Conservation (phyloP, 2,888 invertebrate species). For the Diaprepes abbreviatus region DNA sequence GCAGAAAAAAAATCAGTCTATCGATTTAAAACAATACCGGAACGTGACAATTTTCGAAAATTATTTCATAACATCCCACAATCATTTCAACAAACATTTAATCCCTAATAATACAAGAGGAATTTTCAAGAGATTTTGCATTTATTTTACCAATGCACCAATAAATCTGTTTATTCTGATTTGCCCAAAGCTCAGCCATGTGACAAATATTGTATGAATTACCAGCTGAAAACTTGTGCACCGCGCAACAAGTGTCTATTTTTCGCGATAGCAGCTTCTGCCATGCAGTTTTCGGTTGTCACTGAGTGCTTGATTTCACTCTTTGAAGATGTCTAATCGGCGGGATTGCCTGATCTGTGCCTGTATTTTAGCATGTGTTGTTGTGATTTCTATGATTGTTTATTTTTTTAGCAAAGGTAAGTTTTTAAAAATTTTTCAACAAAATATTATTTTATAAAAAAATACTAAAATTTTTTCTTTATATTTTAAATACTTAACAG, state of each 20-base stretch:
- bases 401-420: conserved; percentile 44
- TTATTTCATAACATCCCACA: not conserved
- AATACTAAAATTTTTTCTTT: too few relatives aligned
- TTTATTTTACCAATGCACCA: not conserved
- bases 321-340: conserved; percentile 41
- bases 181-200: not conserved
- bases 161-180: not conserved
- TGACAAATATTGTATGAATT: not conserved
- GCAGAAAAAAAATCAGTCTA: too few relatives aligned
- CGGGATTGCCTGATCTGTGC: conserved; percentile 33
- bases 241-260: conserved; percentile 33
- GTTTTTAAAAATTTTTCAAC: not conserved
- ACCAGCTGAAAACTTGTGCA: not conserved
- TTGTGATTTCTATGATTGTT: conserved; percentile 36
- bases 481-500: too few relatives aligned
- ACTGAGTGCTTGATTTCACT: conserved; percentile 20
- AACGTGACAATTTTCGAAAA: not conserved
- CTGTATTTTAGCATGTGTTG: conserved; percentile 27
- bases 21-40: too few relatives aligned
- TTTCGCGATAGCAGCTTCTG: conserved; percentile 14
- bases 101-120: not conserved
- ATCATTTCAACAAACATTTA: not conserved
- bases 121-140: not conserved
- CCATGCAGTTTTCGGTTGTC: conserved; percentile 26
- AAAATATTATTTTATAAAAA: too few relatives aligned